Conservation (phyloP, 2,888 invertebrate species). For the Taphrorychus bicolor region DNA sequence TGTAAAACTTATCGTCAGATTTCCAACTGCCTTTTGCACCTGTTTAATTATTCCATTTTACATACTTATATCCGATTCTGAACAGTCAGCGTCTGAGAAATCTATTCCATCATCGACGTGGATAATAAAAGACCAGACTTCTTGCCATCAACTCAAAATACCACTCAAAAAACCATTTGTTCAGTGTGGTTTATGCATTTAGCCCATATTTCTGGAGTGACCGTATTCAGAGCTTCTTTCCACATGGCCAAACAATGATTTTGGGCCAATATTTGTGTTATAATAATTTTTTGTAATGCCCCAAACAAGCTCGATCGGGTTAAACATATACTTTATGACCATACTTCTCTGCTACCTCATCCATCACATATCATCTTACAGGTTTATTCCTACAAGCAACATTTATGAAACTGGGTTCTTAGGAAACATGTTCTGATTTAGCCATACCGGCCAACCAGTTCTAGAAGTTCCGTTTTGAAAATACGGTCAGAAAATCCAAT, state of each 20-base stretch:
- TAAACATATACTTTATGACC: slow-evolving; percentile 38
- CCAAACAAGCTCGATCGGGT: slow-evolving; percentile 38
- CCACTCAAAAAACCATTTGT: not conserved
- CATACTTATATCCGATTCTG: too few relatives aligned
- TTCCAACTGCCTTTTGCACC: too few relatives aligned
- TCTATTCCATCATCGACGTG: too few relatives aligned
- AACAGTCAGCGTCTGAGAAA: too few relatives aligned
- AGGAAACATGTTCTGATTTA: not conserved
- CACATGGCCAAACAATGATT: slow-evolving; percentile 14
- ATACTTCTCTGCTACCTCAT: slow-evolving; percentile 24
- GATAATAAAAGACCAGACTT: too few relatives aligned
- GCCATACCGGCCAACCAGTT: not conserved
- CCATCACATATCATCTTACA: not conserved
- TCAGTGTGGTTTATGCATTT: slow-evolving; percentile 1
- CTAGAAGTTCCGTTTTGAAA: slow-evolving; percentile 12
- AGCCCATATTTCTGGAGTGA: slow-evolving; percentile 4
- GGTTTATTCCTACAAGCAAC: slow-evolving; percentile 10
- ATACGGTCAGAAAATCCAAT: slow-evolving; percentile 5
- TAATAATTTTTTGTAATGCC: slow-evolving; percentile 24
- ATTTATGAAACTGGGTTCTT: not conserved
- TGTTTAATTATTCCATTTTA: too few relatives aligned
- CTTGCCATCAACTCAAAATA: too few relatives aligned
- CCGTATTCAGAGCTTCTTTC: slow-evolving; percentile 1
- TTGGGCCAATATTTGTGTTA: slow-evolving; percentile 15
- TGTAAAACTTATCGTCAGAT: too few relatives aligned